Base-by-base conservation (phyloP, 2,888 invertebrate species). In the Pandemis cinnamomeana region DNA sequence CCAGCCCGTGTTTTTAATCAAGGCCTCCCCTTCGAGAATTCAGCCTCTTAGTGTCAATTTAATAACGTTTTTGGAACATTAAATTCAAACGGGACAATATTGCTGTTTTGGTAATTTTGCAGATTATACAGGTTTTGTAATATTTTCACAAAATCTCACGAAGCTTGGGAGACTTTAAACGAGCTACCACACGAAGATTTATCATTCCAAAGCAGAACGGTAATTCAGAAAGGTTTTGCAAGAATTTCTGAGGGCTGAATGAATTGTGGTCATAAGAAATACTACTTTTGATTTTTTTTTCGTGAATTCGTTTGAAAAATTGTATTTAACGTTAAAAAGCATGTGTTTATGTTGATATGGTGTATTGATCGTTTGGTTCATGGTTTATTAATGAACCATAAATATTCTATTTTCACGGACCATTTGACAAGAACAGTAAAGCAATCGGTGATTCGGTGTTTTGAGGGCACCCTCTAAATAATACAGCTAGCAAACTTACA, bases 21-120 rank as follows among this genome's bases (percentile, higher is more conserved):
- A 87, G 80, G 61, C 41, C 81, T 78, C 72, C 82, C 83, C 85
- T 80, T 77, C 55, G 82, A 77, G 80, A 79, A 81, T 81, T 78
- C 85, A 83, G 84, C 81, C 83, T 84, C 81, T 83, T 84, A 84
- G 82, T 86, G 85, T 86, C 86, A 86, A 86, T 88, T 89, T 88
- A 89, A 89, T 88, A 86, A 84, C 82, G 79, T 79, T 83, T 27
- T 55, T 55, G 68, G 48, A 63, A 64, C 63, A 58, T 73, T 73
- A 58, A 53, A 68, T 69, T 64, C 51, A 70, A 70, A 70, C 73
- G 53, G 53, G 36, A 61, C 58, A 53, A 61, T 66, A 70, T 74
- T 74, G 70, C 55, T 42, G 48, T 48, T 58, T 69, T 53, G 53
- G 36, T 68, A 15, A 66, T 20, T 48, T 68, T 10, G 11, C 6